phyloP scores from a whole-genome alignment of 2,113 vertebrate genomes.

The Pelecanus crispus region DNA sequence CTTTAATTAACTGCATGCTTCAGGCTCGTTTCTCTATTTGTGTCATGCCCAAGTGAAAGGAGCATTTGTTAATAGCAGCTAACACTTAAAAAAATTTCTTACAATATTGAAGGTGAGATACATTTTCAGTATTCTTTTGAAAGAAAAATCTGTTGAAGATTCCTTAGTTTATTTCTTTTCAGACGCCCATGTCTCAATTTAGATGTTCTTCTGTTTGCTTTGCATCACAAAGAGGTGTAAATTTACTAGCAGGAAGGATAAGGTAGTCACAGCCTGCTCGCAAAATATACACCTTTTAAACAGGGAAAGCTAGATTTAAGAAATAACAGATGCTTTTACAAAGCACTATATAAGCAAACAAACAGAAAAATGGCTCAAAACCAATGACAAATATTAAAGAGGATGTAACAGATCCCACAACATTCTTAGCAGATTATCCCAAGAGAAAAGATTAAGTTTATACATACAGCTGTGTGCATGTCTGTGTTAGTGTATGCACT shows the following conservation, averaged over 20 bases:
- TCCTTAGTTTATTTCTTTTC: not conserved
- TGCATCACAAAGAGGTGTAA: not conserved
- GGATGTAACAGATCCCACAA: constrained; percentile 18
- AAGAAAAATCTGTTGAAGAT: not conserved
- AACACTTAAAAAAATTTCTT: not conserved
- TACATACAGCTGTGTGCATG: not conserved
- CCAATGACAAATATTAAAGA: not conserved
- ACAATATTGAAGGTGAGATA: not conserved
- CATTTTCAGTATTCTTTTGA: not conserved
- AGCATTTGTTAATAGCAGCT: not conserved
- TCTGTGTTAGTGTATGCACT: not conserved
- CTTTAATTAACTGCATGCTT: not conserved
- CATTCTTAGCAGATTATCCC: not conserved
- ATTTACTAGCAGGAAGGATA: constrained; percentile 44
- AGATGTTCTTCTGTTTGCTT: not conserved
- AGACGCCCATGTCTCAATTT: not conserved
- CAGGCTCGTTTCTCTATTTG: not conserved
- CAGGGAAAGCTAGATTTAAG: constrained; percentile 44
- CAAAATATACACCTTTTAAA: constrained; percentile 35
- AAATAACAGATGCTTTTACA: constrained; percentile 26
- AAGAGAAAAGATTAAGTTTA: not conserved
- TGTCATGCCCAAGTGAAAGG: not conserved
- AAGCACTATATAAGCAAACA: constrained; percentile 53
- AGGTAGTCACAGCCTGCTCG: constrained; percentile 18
- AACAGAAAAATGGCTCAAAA: constrained; percentile 40